Percentiles rank a stretch among this genome's conserved stretches.
Evolutionary conservation across 2,113 vertebrate species (phyloP).

Genomic region (Megaleporinus macrocephalus): DNA sequence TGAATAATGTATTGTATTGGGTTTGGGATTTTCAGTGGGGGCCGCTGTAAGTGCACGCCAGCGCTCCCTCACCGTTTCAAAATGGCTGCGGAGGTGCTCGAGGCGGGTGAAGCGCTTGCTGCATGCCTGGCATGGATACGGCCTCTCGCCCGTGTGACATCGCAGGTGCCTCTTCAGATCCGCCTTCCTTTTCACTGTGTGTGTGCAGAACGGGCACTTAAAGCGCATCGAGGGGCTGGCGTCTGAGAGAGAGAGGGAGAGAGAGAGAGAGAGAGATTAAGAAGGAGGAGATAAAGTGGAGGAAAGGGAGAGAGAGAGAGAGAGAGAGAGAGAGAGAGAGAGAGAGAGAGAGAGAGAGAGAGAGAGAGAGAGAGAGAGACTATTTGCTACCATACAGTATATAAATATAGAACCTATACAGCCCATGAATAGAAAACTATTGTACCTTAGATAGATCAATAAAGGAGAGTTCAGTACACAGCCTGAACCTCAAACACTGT

Average conservation of each 20-base stretch:
- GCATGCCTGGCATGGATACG: conserved; percentile 95
- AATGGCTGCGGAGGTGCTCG: conserved; percentile 95
- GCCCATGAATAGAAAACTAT: too few species aligned
- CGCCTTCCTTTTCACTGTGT: conserved; percentile 96
- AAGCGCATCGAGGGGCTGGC: conserved; percentile 90
- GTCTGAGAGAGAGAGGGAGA: conserved; percentile 74
- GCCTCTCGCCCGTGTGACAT: conserved; percentile 94
- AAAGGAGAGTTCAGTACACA: too few species aligned
- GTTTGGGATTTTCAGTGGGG: neutral
- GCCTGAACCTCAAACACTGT: too few species aligned
- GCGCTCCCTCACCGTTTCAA: conserved; percentile 87
- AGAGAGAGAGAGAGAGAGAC: too few species aligned
- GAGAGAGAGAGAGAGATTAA: neutral
- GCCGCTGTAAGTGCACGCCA: neutral
- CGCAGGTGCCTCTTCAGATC: conserved; percentile 97
- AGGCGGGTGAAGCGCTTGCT: conserved; percentile 95
- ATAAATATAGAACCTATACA: too few species aligned
- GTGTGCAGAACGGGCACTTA: conserved; percentile 97
- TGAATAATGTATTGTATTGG: too few species aligned
- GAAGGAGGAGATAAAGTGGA: too few species aligned
- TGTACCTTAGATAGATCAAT: too few species aligned
- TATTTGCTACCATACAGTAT: too few species aligned
- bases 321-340: neutral
- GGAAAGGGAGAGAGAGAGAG: neutral
- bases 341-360: too few species aligned